Percentiles rank a stretch among this genome's conserved stretches.
These are phyloP conservation scores for Gobio occitaniae DNA, from an alignment of 2,797 vertebrate species.

Conservation along the genomic window DNA sequence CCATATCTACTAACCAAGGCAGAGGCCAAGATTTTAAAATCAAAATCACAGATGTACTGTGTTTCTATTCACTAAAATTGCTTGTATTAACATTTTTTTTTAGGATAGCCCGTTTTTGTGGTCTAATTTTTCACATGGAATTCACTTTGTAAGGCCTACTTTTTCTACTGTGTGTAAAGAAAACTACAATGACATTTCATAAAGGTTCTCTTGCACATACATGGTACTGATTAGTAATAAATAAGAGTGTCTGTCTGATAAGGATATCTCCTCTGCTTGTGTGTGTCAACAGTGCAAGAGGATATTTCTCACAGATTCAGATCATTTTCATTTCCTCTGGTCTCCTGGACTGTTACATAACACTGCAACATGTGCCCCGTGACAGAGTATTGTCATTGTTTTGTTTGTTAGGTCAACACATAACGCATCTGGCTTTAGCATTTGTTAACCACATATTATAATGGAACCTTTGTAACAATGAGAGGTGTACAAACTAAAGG, in stretches of 20 bases:
- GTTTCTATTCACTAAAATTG: background rate
- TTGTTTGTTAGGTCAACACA: background rate
- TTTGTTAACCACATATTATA: background rate
- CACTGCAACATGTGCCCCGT: background rate
- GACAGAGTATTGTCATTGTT: background rate
- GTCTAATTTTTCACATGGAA: background rate
- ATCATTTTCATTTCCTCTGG: constrained; percentile 54
- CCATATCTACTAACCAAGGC: background rate
- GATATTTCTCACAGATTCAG: constrained; percentile 52
- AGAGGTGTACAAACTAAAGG: background rate
- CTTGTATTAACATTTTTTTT: background rate
- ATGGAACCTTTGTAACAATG: background rate
- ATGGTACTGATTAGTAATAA: background rate
- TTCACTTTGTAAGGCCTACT: background rate
- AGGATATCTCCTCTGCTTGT: background rate
- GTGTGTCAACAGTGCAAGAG: background rate
- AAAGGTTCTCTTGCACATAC: constrained; percentile 9
- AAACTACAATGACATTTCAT: background rate
- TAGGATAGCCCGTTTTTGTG: background rate
- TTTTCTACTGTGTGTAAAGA: constrained; percentile 5
- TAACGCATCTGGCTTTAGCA: background rate
- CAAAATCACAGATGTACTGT: background rate
- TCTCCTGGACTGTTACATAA: background rate
- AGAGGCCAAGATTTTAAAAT: background rate
- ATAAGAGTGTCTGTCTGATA: background rate